Evolutionary conservation across 1,140 invertebrate genomes (phyloP), one percentile per base, ranked within the genome.

Genomic region (Plectus sambesii): DNA sequence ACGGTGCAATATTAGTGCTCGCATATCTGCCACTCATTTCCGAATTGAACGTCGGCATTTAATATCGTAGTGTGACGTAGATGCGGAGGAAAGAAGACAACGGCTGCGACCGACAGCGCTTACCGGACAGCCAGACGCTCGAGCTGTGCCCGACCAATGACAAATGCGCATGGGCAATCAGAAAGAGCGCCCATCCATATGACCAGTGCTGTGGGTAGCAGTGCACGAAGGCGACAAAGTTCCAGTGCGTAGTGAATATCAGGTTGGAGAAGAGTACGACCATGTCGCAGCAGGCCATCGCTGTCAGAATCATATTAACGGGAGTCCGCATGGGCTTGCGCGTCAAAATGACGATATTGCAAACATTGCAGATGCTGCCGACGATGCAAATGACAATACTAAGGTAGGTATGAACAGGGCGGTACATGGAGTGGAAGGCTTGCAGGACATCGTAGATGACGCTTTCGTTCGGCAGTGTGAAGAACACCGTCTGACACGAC

Each of bases 221-320:
- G 38, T 63, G 19, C 45, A 47, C 50, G 43, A 67, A 67, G 9
- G 64, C 66, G 17, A 69, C 66, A 42, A 67, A 67, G 1, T 57
- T 61, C 47, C 59, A 67, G 26, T 67, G 64, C 8, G 66, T 67
- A 6, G 64, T 67, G 52, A 63, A 67, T 35, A 69, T 51, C 12
- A 67, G 51, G 41, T 66, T 65, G 0, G 63, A 67, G 30, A 63
- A 66, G 8, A 65, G 45, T 8, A 62, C 59, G 9, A 69, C 58
- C 5, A 63, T 69, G 37, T 67, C 64, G 41, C 65, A 68, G 41
- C 51, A 63, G 8, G 64, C 64, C 66, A 67, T 67, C 22, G 66
- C 64, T 19, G 59, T 63, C 1, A 67, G 47, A 8, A 67, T 66
- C 58, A 61, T 61, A 44, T 68, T 67, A 17, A 67, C 66, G 2